Evolutionary conservation across 2,888 invertebrate species (phyloP).

Genomic region (Leptarthrus brevirostris): DNA sequence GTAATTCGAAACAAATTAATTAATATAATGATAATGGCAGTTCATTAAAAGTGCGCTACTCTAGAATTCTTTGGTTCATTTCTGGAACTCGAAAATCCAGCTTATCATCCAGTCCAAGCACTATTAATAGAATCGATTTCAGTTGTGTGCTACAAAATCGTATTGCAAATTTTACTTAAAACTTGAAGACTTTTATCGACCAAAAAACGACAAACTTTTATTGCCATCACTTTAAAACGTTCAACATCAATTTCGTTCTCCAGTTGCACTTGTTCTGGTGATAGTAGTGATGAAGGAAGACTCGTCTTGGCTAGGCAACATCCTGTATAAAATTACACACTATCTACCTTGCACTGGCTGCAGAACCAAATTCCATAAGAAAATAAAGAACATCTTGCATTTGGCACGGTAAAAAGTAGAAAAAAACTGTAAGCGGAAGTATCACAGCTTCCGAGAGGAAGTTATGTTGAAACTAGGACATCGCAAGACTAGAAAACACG

Average conservation of each 20-base stretch:
- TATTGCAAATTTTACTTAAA: no score
- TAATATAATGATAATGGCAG: no score
- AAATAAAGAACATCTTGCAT: constrained; percentile 42
- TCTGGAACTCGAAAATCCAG: no score
- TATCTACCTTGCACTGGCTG: background rate
- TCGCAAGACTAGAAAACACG: background rate
- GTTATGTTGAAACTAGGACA: constrained; percentile 31
- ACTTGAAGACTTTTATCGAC: no score
- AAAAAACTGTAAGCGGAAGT: constrained; percentile 23
- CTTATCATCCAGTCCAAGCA: no score
- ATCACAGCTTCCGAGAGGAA: constrained; percentile 24
- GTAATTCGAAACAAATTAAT: no score
- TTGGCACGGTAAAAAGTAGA: background rate
- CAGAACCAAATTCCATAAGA: background rate
- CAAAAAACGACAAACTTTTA: constrained; percentile 28
- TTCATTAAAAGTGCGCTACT: no score
- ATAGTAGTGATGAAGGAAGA: background rate
- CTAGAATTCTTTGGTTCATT: no score
- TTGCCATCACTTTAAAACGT: constrained; percentile 30
- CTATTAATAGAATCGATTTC: no score
- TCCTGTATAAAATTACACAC: constrained; percentile 40
- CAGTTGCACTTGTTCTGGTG: constrained; percentile 7
- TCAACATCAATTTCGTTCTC: constrained; percentile 35
- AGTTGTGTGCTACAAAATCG: no score
- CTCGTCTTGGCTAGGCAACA: background rate